Evolutionary conservation across 1,140 invertebrate genomes (phyloP).

Genomic region (Leptinotarsa lineolata): DNA sequence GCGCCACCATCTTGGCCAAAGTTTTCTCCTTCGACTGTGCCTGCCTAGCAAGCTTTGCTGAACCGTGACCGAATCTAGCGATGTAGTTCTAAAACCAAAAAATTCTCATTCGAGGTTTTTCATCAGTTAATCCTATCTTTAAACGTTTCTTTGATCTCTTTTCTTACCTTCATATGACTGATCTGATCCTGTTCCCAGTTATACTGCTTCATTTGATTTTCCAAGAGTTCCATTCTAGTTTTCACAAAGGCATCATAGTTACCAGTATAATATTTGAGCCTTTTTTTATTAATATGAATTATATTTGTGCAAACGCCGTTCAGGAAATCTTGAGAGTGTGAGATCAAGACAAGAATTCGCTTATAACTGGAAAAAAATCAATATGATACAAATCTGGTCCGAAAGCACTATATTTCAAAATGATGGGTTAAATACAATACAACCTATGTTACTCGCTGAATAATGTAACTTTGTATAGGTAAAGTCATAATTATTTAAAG

Average conservation of each 20-base stretch:
- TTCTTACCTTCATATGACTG: slow-evolving; percentile 91
- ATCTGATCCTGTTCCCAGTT: slow-evolving; percentile 99
- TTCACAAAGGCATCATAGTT: slow-evolving; percentile 94
- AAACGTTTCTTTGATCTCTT: no score
- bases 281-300: slow-evolving; percentile 92
- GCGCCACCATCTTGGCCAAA: slow-evolving; percentile 97
- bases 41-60: slow-evolving; percentile 95
- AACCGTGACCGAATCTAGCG: slow-evolving; percentile 98
- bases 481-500: no score
- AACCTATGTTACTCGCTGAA: no score
- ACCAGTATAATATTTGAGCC: slow-evolving; percentile 93
- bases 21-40: slow-evolving; percentile 99
- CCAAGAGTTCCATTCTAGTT: slow-evolving; percentile 90
- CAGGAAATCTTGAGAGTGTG: slow-evolving; percentile 99
- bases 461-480: no score
- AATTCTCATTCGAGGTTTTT: background rate
- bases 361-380: slow-evolving; percentile 74
- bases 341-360: slow-evolving; percentile 96
- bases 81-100: slow-evolving; percentile 85
- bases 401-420: no score
- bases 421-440: no score
- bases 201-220: slow-evolving; percentile 99
- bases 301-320: slow-evolving; percentile 99
- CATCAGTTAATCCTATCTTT: no score
- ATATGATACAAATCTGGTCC: no score